Percentiles rank a stretch among this genome's conserved stretches.
Conservation (phyloP, 2,113 vertebrate genomes). For the Engraulis encrasicolus region DNA sequence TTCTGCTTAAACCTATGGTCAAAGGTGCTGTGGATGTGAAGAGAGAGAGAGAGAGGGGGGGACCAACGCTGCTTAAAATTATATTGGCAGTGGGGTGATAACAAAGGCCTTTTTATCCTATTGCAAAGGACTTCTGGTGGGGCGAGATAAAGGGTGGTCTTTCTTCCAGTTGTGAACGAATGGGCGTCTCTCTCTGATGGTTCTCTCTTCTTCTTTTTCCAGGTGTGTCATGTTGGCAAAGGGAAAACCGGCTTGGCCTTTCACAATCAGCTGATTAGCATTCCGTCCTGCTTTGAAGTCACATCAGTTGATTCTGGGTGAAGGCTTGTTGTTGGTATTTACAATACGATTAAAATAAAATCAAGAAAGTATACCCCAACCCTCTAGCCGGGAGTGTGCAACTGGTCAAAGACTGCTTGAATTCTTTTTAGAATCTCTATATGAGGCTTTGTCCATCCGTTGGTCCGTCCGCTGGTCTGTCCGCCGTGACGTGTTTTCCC, state of each 20-base stretch:
- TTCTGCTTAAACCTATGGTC: constrained; percentile 2
- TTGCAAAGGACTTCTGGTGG: background rate
- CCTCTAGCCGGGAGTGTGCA: too few species aligned
- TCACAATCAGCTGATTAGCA: background rate
- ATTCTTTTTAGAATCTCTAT: too few species aligned
- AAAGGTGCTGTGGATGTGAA: background rate
- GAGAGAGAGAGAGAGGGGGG: too few species aligned
- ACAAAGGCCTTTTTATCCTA: background rate
- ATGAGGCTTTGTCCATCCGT: too few species aligned
- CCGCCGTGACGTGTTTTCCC: too few species aligned
- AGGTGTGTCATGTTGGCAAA: background rate
- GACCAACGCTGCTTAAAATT: background rate
- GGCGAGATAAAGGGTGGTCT: background rate
- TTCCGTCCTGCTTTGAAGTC: background rate
- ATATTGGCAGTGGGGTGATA: background rate
- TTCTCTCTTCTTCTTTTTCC: background rate
- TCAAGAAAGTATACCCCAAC: background rate
- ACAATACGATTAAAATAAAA: background rate
- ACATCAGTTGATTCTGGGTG: background rate
- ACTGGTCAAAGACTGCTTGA: too few species aligned
- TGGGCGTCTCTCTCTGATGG: background rate
- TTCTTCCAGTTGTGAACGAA: background rate
- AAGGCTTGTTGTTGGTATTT: background rate
- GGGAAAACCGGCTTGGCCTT: background rate
- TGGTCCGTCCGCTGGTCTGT: too few species aligned